These are phyloP conservation scores for Muscicapa adusta DNA, from an alignment of 2,113 vertebrate genomes.

Conservation along the genomic window DNA sequence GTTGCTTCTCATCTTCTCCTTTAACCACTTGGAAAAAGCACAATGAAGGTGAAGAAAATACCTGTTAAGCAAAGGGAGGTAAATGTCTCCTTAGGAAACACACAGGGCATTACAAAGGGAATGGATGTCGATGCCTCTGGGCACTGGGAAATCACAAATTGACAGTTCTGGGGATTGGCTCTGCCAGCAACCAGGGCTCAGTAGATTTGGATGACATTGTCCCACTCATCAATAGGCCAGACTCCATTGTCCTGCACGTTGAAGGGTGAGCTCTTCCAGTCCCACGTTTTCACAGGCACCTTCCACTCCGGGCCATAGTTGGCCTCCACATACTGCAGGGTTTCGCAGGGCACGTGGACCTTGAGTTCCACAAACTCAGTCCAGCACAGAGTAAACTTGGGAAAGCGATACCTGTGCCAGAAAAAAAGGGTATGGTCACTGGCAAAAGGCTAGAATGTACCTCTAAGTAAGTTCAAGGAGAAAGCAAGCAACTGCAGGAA, in stretches of 20 bases:
- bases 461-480: neutral
- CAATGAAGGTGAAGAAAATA: neutral
- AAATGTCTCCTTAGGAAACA: neutral
- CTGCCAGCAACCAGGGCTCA: constrained; percentile 39
- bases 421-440: neutral
- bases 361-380: constrained; percentile 84
- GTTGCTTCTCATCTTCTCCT: neutral
- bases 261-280: constrained; percentile 86
- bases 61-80: neutral
- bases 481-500: neutral
- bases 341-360: constrained; percentile 83
- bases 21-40: neutral
- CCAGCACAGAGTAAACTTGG: constrained; percentile 86
- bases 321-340: constrained; percentile 79
- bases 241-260: constrained; percentile 83
- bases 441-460: neutral
- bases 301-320: constrained; percentile 87
- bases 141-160: neutral
- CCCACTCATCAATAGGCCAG: constrained; percentile 85
- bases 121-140: neutral
- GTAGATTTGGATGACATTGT: constrained; percentile 84
- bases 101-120: neutral
- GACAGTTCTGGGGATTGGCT: neutral
- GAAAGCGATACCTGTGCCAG: constrained; percentile 80
- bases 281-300: constrained; percentile 81